phyloP scores from a whole-genome alignment of 2,113 vertebrate species.

The Mystacornis crossleyi region DNA sequence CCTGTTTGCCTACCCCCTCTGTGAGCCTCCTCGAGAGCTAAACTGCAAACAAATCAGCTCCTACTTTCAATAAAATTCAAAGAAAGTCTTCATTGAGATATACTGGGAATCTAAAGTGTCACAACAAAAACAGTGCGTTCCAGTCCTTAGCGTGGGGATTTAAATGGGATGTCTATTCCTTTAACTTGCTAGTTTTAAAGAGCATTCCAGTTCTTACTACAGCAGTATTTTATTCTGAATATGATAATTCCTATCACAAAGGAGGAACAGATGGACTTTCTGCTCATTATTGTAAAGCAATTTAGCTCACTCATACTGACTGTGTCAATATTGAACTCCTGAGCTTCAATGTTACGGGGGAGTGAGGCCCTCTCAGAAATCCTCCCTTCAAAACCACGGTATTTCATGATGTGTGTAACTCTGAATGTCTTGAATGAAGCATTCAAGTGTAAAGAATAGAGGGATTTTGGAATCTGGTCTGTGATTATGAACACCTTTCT shows the following conservation, averaged over 20 bases:
- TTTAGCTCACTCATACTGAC: neutral
- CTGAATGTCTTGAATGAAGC: neutral
- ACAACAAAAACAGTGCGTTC: neutral
- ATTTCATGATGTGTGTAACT: neutral
- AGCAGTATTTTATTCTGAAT: neutral
- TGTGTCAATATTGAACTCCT: neutral
- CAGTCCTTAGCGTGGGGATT: neutral
- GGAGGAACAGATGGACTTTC: neutral
- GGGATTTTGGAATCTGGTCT: neutral
- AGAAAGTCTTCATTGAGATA: neutral
- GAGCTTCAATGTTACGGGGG: neutral
- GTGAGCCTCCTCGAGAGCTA: neutral
- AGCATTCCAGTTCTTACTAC: neutral
- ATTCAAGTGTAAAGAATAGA: neutral
- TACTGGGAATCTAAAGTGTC: neutral
- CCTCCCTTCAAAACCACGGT: neutral
- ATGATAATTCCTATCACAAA: neutral
- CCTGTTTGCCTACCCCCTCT: neutral
- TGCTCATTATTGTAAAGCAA: neutral
- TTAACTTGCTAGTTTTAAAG: neutral
- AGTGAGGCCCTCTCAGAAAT: neutral
- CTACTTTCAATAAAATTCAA: neutral
- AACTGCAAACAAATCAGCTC: conserved; percentile 24
- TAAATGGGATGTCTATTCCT: neutral
- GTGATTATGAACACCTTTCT: neutral